Evolutionary conservation across 2,797 vertebrate species (phyloP).

Genomic region (Acestrorhynchus altus): DNA sequence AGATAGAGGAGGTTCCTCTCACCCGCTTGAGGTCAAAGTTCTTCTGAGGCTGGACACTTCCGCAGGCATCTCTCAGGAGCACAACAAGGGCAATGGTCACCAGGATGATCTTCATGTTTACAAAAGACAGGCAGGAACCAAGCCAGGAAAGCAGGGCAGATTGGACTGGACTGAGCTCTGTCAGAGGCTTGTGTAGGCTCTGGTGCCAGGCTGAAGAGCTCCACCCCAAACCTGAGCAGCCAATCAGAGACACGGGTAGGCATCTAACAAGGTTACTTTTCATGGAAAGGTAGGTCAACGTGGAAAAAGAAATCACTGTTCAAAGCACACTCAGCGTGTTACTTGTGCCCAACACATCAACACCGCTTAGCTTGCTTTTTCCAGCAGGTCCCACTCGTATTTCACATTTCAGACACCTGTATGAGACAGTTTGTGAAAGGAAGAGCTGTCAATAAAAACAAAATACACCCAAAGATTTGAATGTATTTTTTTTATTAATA

Average conservation of each 20-base stretch:
- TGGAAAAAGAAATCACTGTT: conserved; percentile 19
- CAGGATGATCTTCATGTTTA: conserved; percentile 70
- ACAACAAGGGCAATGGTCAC: conserved; percentile 67
- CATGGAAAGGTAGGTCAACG: conserved; percentile 22
- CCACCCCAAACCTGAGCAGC: conserved; percentile 30
- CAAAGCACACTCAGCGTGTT: neutral
- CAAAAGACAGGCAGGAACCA: conserved; percentile 16
- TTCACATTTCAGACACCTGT: neutral
- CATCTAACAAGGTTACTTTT: conserved; percentile 53
- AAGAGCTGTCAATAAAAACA: neutral
- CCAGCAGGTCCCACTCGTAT: neutral
- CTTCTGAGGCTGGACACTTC: conserved; percentile 74
- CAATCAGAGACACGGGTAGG: conserved; percentile 36
- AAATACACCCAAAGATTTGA: neutral
- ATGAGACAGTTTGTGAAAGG: neutral
- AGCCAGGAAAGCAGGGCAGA: conserved; percentile 29
- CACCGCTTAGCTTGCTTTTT: neutral
- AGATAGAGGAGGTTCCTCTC: conserved; percentile 47
- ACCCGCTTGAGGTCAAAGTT: conserved; percentile 80
- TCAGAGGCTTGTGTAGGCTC: conserved; percentile 3
- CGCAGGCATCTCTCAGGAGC: conserved; percentile 55
- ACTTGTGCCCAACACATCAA: neutral
- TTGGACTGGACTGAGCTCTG: conserved; percentile 1
- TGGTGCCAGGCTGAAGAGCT: conserved; percentile 24
- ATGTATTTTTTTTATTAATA: conserved; percentile 78